Percentiles rank a stretch among this genome's conserved stretches.
Evolutionary conservation across 37 sponge, comb jelly and placozoan species (phyloP).

Genomic region (Geodia barretti): DNA sequence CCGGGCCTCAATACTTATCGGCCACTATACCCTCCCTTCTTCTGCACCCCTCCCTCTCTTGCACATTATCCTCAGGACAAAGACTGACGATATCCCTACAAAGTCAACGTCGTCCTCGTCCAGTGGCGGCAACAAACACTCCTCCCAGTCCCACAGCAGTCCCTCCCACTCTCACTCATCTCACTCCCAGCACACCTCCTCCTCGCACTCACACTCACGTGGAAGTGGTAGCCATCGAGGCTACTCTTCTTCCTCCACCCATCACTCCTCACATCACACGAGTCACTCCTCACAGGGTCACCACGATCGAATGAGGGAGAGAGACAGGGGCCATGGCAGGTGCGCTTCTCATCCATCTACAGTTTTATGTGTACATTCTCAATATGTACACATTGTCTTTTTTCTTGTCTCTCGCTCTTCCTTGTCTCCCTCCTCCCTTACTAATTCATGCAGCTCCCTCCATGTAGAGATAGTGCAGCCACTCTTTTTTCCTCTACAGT

Average conservation of each 20-base stretch:
- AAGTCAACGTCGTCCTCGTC: not conserved
- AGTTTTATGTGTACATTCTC: too few relatives aligned
- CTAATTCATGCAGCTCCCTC: too few relatives aligned
- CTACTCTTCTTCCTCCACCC: not conserved
- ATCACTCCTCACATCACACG: not conserved
- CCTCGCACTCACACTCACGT: not conserved
- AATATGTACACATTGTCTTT: too few relatives aligned
- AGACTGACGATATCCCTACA: not conserved
- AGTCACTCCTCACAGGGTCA: not conserved
- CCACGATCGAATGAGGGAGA: not conserved
- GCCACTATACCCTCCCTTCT: not conserved
- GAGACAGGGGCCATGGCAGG: slow-evolving; percentile 5
- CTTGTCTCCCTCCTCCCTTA: too few relatives aligned
- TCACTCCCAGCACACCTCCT: not conserved
- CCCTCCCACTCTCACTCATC: not conserved
- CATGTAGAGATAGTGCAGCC: too few relatives aligned
- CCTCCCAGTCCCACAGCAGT: not conserved
- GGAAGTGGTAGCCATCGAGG: not conserved
- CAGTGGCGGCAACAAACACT: not conserved
- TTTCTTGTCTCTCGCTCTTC: too few relatives aligned
- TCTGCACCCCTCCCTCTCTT: not conserved
- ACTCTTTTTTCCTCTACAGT: too few relatives aligned
- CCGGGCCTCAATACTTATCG: too few relatives aligned
- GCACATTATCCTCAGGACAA: not conserved
- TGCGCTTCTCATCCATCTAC: not conserved